Evolutionary conservation across 2,888 invertebrate genomes (phyloP).

Genomic region (Galeopsomyia nigrocyanea): DNA sequence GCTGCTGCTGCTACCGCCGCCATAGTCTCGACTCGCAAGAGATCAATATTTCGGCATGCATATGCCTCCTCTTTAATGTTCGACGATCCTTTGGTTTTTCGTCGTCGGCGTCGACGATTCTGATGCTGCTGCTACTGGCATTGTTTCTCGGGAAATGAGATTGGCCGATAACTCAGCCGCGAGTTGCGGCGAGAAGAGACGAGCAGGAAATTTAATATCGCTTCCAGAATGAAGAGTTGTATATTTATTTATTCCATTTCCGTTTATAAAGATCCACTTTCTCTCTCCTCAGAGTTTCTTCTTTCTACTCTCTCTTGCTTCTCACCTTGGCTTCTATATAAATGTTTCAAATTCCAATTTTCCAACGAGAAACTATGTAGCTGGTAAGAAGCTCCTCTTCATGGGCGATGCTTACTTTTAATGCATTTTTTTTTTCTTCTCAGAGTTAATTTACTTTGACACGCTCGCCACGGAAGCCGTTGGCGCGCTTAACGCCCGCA

Average conservation of each 20-base stretch:
- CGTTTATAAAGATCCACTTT: neutral
- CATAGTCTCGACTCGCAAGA: no score
- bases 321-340: slow-evolving; percentile 3
- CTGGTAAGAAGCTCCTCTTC: no score
- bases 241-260: slow-evolving; percentile 41
- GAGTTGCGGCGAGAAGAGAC: slow-evolving; percentile 24
- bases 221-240: slow-evolving; percentile 36
- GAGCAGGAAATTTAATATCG: slow-evolving; percentile 39
- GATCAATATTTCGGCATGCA: no score
- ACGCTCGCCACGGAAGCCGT: no score
- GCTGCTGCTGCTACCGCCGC: no score
- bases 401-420: no score
- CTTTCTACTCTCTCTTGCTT: neutral
- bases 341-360: slow-evolving; percentile 32
- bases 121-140: slow-evolving; percentile 22
- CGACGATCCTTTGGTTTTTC: no score
- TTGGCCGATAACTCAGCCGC: slow-evolving; percentile 15
- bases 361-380: neutral
- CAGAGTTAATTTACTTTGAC: no score
- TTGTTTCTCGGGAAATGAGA: slow-evolving; percentile 30
- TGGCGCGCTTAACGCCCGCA: no score
- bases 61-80: no score
- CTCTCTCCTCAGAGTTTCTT: neutral
- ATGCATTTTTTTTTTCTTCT: no score
- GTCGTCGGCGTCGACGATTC: no score